Evolutionary conservation across 2,888 invertebrate species (phyloP), one percentile per base, ranked within the genome.

Genomic region (Himalopsyche tibetana): DNA sequence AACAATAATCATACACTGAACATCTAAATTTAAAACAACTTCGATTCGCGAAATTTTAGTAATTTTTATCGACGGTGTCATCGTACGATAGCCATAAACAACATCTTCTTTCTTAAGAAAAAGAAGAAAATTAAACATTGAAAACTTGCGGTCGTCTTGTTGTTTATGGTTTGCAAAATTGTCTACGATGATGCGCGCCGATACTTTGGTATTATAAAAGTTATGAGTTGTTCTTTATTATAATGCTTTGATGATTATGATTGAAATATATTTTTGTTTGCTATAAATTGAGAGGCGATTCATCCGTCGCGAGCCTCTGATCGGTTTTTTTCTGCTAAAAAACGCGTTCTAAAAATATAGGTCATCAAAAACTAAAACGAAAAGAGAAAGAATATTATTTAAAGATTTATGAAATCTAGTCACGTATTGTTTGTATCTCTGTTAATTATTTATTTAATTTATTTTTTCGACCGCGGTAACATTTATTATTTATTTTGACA

Each of bases 331-430:
- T n/a, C n/a, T 28, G n/a, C 28, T 28, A 19, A 28, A 63, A 63
- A 63, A 63, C 63, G 63, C 15, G 74, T 38, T 74, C 74, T 36
- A 74, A 74, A 74, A 74, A 36, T 74, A 36, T 74, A 74, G 5
- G 74, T 74, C 74, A 74, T 69, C 74, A 36, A 74, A 74, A 74
- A 36, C 38, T 28, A 56, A 69, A 84, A 82, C 82, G 84, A 84
- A 82, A n/a, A 38, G 45, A 84, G 38, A 55, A 63, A 80, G 51
- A 51, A 82, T 80, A 36, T 51, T 81, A 69, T 42, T 63, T 56
- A 81, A 85, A 87, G 87, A 79, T 56, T 38, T 86, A 86, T 83
- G 80, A 83, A 82, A 86, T 86, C 88, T 88, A 88, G 88, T 88
- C 88, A 88, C 85, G 83, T 83, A 81, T 84, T 86, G 86, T 86